Evolutionary conservation across 2,888 invertebrate genomes (phyloP).

Genomic region (Pseudoips prasinana): DNA sequence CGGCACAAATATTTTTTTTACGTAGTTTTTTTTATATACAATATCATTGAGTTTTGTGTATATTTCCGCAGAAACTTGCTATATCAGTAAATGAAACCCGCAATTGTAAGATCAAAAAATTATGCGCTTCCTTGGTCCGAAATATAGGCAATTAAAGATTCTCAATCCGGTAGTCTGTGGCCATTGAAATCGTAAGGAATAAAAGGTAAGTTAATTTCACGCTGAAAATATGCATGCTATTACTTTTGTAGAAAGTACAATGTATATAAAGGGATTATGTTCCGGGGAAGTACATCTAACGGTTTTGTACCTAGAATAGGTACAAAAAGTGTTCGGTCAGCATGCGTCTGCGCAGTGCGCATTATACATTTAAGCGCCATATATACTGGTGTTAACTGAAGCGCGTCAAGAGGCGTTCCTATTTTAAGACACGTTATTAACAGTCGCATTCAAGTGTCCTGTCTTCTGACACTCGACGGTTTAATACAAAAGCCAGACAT

Average conservation of each 20-base stretch:
- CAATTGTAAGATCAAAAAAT: slow-evolving; percentile 32
- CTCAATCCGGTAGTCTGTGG: slow-evolving; percentile 45
- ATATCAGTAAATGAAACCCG: slow-evolving; percentile 18
- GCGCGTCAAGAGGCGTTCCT: slow-evolving; percentile 31
- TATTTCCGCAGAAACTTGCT: slow-evolving; percentile 28
- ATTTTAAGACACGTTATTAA: slow-evolving; percentile 40
- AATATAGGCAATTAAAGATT: slow-evolving; percentile 48
- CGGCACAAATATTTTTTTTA: slow-evolving; percentile 36
- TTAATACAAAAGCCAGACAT: slow-evolving; percentile 73
- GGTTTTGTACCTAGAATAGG: not conserved
- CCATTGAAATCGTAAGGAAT: slow-evolving; percentile 33
- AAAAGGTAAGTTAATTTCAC: slow-evolving; percentile 43
- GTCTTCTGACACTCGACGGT: slow-evolving; percentile 45
- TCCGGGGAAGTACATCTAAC: slow-evolving; percentile 11
- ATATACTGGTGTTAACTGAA: not conserved
- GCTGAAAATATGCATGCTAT: slow-evolving; percentile 26
- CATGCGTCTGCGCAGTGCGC: too few relatives aligned
- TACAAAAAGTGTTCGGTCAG: slow-evolving; percentile 4
- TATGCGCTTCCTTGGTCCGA: slow-evolving; percentile 48
- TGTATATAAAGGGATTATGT: slow-evolving; percentile 24
- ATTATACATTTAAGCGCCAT: too few relatives aligned
- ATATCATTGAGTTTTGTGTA: too few relatives aligned
- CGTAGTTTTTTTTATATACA: slow-evolving; percentile 33
- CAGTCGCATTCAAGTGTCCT: slow-evolving; percentile 42
- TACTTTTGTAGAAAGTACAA: slow-evolving; percentile 20